Evolutionary conservation across 2,113 vertebrate species (phyloP).

Genomic region (Myrmophylax atrothorax): DNA sequence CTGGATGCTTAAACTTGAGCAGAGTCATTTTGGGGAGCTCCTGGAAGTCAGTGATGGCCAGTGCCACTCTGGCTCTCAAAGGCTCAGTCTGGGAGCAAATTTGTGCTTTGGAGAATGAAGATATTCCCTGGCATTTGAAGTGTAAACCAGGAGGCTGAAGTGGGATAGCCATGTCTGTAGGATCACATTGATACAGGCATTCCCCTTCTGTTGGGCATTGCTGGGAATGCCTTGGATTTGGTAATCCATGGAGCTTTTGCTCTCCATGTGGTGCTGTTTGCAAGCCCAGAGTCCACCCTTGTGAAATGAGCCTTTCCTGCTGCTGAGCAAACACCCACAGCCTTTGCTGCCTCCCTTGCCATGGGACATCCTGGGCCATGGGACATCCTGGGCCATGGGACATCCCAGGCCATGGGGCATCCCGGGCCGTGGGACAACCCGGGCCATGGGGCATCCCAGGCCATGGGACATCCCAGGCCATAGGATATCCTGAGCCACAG

Average conservation of each 20-base stretch:
- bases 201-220: background rate
- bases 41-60: background rate
- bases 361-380: background rate
- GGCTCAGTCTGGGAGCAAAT: background rate
- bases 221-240: background rate
- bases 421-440: too few species aligned
- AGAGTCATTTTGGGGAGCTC: background rate
- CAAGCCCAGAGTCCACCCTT: background rate
- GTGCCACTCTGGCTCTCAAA: background rate
- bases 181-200: background rate
- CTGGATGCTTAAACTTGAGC: background rate
- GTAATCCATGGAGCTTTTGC: background rate
- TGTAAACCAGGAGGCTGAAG: background rate
- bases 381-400: too few species aligned
- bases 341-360: background rate
- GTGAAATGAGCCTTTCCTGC: background rate
- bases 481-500: too few species aligned
- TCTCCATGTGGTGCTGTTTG: background rate
- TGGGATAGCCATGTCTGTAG: background rate
- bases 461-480: too few species aligned
- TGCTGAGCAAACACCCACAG: background rate
- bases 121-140: background rate
- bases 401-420: too few species aligned
- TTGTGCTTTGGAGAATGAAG: background rate
- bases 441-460: too few species aligned